phyloP scores from a whole-genome alignment of 2,113 vertebrate species.

The Antechinus flavipes region DNA sequence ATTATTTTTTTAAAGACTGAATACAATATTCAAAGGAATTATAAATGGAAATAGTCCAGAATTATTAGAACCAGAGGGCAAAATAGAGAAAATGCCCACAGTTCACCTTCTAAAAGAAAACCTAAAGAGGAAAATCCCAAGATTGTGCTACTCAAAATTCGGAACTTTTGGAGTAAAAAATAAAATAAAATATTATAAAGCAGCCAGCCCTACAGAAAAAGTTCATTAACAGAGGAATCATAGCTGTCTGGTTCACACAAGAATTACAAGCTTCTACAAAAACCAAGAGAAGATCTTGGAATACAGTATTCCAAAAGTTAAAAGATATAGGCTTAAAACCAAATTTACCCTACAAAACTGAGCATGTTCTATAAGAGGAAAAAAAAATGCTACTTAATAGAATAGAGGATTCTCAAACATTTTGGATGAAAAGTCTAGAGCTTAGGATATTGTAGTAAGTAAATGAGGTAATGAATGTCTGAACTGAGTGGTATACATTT shows the following conservation, averaged over 20 bases:
- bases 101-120: no score
- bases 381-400: background rate
- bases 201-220: background rate
- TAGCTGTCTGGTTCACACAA: background rate
- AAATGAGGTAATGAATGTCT: no score
- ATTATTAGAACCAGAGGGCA: no score
- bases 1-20: no score
- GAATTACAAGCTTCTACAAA: background rate
- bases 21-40: no score
- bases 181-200: no score
- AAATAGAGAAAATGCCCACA: no score
- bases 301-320: background rate
- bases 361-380: background rate
- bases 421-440: background rate
- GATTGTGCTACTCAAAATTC: no score
- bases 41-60: no score
- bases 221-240: background rate
- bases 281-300: background rate
- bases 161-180: no score
- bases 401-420: background rate
- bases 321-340: background rate
- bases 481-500: background rate
- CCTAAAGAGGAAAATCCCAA: no score
- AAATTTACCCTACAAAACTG: background rate
- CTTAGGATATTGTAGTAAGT: background rate